Evolutionary conservation across 2,113 vertebrate genomes (phyloP), one percentile per base, ranked within the genome.

Genomic region (Verasper variegatus): DNA sequence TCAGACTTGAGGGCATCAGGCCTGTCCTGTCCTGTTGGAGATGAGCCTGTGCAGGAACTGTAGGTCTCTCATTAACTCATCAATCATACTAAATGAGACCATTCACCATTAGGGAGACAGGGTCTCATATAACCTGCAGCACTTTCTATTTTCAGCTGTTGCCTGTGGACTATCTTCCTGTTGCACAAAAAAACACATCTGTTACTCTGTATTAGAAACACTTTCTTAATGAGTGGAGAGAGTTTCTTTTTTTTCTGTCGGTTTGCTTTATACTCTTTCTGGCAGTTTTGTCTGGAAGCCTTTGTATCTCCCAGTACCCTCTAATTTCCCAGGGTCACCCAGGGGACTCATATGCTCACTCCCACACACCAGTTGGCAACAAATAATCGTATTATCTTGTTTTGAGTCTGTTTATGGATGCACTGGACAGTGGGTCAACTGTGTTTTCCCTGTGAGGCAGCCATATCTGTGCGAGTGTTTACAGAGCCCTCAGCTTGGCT

Each of bases 51-150:
- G 24, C 11, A 49, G 74, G 80, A 78, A 56, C 51, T 71, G 17
- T 13, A 55, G 56, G 68, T 78, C 65, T 83, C 52, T 86, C 80
- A 88, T 92, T 78, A 87, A 47, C 75, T 71, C 74, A 81, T 87
- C 78, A 79, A 60, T 85, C 86, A 80, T 8, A 8, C 24, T 75
- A 57, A 82, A 85, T 65, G 55, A 71, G 82, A 54, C 76, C 47
- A 17, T 37, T 52, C 11, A 59, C 69, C 63, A 74, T 69, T 0
- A 80, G 15, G 27, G 66, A 65, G 59, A 21, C 57, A 11, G 54
- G 40, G 8, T 4, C 51, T 80, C 15, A 11, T 74, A 79, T 75
- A 76, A 80, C 68, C 75, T 78, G 15, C 51, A 13, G 37, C 35
- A 80, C 67, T 54, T 65, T 17, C 65, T 49, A 14, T 37, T 65